phyloP scores from a whole-genome alignment of 2,113 vertebrate species.

The Calyptommatus sinebrachiatus region DNA sequence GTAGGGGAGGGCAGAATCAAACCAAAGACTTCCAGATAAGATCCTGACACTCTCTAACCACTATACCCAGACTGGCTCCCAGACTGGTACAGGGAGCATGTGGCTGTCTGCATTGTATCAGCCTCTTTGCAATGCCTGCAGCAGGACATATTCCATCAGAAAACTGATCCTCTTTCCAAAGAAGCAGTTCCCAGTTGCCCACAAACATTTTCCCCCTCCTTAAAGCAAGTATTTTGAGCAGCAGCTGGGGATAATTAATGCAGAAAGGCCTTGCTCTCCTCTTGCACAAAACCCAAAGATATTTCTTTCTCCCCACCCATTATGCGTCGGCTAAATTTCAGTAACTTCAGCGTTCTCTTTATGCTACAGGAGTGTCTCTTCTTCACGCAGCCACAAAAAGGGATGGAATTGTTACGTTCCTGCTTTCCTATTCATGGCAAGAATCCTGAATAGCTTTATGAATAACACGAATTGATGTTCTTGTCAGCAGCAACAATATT shows the following conservation, averaged over 20 bases:
- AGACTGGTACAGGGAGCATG: no score
- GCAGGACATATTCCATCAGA: no score
- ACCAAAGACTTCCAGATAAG: no score
- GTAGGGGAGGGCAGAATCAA: no score
- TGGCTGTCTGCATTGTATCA: no score
- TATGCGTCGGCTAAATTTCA: slow-evolving; percentile 31
- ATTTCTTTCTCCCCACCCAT: slow-evolving; percentile 24
- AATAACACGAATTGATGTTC: slow-evolving; percentile 65
- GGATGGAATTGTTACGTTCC: slow-evolving; percentile 38
- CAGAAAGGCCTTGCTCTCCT: background rate
- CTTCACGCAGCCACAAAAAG: slow-evolving; percentile 37
- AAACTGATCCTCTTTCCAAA: background rate
- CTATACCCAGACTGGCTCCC: no score
- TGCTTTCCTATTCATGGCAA: slow-evolving; percentile 47
- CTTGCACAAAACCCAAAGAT: slow-evolving; percentile 14
- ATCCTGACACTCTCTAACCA: no score
- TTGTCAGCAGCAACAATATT: slow-evolving; percentile 64
- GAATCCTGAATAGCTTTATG: slow-evolving; percentile 51
- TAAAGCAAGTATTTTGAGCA: slow-evolving; percentile 27
- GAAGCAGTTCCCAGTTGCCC: background rate
- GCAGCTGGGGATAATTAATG: background rate
- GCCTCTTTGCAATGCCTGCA: no score
- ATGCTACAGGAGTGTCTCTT: slow-evolving; percentile 20
- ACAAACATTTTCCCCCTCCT: background rate
- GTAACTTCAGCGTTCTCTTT: slow-evolving; percentile 31